Evolutionary conservation across 2,113 vertebrate genomes (phyloP).

Genomic region (Crypturellus undulatus): DNA sequence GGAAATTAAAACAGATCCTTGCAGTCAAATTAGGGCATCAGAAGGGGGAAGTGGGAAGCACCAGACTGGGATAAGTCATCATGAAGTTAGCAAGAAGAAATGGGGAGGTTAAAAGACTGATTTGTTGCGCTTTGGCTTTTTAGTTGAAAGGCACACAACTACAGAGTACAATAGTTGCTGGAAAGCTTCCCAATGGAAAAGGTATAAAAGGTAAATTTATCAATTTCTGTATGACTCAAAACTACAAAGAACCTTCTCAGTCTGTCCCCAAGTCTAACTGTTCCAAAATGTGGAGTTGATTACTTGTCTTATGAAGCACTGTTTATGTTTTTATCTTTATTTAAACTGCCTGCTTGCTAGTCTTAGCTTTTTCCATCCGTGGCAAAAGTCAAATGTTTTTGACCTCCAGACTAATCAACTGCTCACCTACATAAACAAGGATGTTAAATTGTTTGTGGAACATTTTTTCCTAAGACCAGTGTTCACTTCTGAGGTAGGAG

Average conservation of each 20-base stretch:
- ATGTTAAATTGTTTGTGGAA: slow-evolving; percentile 24
- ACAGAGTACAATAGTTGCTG: neutral
- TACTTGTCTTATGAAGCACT: neutral
- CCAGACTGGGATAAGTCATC: neutral
- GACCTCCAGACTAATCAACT: slow-evolving; percentile 17
- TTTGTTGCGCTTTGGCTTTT: neutral
- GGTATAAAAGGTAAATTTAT: neutral
- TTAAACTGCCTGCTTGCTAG: neutral
- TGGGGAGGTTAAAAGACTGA: neutral
- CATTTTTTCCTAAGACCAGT: neutral
- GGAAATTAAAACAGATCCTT: neutral
- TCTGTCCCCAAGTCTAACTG: neutral
- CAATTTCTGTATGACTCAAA: neutral
- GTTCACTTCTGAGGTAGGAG: neutral
- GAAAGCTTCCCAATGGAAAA: neutral
- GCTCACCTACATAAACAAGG: neutral
- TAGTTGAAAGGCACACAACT: fast-evolving
- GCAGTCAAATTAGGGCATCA: neutral
- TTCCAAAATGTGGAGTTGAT: neutral
- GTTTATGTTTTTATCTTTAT: slow-evolving; percentile 22
- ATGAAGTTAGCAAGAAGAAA: neutral
- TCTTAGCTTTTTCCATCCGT: neutral
- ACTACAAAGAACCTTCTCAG: neutral
- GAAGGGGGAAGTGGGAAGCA: neutral
- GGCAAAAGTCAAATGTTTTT: neutral